These are phyloP conservation scores for Pristionchus pacificus DNA, from an alignment of 1,140 invertebrate species.

Conservation along the genomic window DNA sequence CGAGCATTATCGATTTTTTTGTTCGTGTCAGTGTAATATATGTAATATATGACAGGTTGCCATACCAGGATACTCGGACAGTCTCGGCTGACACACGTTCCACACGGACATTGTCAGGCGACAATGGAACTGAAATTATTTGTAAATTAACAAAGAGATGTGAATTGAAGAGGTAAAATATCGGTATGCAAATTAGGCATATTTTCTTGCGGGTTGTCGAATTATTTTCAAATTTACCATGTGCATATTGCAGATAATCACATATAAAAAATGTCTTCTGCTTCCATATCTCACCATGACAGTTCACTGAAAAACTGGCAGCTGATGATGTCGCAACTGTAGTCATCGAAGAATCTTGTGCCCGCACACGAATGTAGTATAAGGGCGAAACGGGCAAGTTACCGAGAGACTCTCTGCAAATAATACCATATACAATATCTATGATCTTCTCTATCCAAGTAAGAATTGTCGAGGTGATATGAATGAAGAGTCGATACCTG, in stretches of 20 bases:
- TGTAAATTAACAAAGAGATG: neutral
- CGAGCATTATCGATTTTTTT: no score
- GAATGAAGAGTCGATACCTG: neutral
- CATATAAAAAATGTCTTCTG: no score
- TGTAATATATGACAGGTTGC: no score
- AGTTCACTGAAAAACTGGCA: conserved; percentile 29
- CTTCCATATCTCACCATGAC: conserved; percentile 33
- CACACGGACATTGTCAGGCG: conserved; percentile 34
- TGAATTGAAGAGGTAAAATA: neutral
- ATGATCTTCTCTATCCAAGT: no score
- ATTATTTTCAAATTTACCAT: no score
- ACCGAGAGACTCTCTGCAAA: conserved; percentile 17
- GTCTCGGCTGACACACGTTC: conserved; percentile 28
- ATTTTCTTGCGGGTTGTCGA: no score
- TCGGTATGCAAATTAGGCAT: no score
- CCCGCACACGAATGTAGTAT: conserved; percentile 38
- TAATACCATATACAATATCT: no score
- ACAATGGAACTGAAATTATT: conserved; percentile 35
- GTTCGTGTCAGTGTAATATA: no score
- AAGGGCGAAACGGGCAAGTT: conserved; percentile 15
- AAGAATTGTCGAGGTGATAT: neutral
- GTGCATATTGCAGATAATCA: no score
- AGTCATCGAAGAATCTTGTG: conserved; percentile 23
- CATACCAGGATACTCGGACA: conserved; percentile 30
- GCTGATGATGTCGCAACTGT: conserved; percentile 28